Conservation (phyloP, 1,140 invertebrate species). For the Drosophila sp. region DNA sequence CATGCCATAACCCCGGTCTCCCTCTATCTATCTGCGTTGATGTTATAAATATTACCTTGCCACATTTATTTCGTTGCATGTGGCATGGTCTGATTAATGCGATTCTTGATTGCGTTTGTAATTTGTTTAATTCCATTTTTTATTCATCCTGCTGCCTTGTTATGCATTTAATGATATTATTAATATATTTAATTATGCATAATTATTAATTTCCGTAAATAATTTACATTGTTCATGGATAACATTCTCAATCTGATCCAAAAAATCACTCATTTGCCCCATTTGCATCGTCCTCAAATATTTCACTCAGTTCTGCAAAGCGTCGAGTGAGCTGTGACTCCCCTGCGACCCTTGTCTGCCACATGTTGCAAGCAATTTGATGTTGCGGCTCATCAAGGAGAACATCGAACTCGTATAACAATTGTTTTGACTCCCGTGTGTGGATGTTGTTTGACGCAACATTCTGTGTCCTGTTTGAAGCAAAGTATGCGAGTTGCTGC, state of each 20-base stretch:
- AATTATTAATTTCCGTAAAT: conserved; percentile 58
- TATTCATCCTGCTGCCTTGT: background rate
- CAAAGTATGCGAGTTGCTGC: conserved; percentile 6
- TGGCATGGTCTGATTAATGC: conserved; percentile 52
- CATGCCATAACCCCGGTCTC: background rate
- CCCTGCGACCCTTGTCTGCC: conserved; percentile 1
- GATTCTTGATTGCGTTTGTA: conserved; percentile 59
- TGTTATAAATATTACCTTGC: conserved; percentile 42
- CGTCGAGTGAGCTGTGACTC: background rate
- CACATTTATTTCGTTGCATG: conserved; percentile 2
- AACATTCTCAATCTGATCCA: background rate
- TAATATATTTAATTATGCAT: conserved; percentile 66
- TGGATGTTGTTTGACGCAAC: conserved; percentile 28
- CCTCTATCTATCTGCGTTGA: background rate
- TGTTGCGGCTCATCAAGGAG: conserved; percentile 21
- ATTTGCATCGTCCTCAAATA: background rate
- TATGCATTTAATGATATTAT: conserved; percentile 55
- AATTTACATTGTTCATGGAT: background rate
- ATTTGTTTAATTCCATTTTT: conserved; percentile 57
- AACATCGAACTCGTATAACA: conserved; percentile 17
- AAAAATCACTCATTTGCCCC: conserved; percentile 8
- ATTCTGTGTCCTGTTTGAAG: background rate
- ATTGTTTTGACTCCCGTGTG: background rate
- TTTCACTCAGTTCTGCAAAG: conserved; percentile 20
- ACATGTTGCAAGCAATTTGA: conserved; percentile 8